phyloP scores from a whole-genome alignment of 2,113 vertebrate genomes.

The Pelobates fuscus region DNA sequence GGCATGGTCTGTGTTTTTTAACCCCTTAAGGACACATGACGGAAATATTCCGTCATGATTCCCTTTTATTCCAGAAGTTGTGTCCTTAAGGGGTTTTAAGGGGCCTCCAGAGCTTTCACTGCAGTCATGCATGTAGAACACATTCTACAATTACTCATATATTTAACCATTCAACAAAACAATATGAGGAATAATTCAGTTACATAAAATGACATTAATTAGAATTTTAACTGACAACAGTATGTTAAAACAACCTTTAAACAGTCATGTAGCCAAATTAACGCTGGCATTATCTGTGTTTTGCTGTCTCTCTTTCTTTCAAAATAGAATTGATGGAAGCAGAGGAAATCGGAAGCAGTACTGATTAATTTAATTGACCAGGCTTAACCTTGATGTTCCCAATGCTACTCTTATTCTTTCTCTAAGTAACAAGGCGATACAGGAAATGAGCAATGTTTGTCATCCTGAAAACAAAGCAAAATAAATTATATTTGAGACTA shows the following conservation, averaged over 20 bases:
- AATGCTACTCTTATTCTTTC: too few relatives aligned
- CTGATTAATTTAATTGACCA: constrained; percentile 35
- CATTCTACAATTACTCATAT: too few relatives aligned
- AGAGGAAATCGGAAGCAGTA: neutral
- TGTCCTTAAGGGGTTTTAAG: too few relatives aligned
- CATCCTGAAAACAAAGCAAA: neutral
- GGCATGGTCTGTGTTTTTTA: too few relatives aligned
- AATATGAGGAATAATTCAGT: neutral
- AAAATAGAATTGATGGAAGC: neutral
- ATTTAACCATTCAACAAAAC: neutral
- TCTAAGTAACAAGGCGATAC: too few relatives aligned
- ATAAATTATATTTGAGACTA: too few relatives aligned
- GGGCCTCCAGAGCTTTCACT: too few relatives aligned
- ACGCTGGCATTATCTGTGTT: neutral
- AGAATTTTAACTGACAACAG: constrained; percentile 21
- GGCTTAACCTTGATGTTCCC: neutral
- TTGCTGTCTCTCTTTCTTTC: neutral
- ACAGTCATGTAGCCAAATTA: neutral
- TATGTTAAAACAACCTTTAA: neutral
- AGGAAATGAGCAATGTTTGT: neutral
- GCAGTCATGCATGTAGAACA: too few relatives aligned
- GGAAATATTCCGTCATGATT: too few relatives aligned
- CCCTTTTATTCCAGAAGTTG: too few relatives aligned
- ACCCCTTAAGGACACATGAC: too few relatives aligned
- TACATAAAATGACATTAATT: constrained; percentile 25